These are phyloP conservation scores for Heliconius erato DNA, from an alignment of 2,888 invertebrate genomes.

Conservation along the genomic window DNA sequence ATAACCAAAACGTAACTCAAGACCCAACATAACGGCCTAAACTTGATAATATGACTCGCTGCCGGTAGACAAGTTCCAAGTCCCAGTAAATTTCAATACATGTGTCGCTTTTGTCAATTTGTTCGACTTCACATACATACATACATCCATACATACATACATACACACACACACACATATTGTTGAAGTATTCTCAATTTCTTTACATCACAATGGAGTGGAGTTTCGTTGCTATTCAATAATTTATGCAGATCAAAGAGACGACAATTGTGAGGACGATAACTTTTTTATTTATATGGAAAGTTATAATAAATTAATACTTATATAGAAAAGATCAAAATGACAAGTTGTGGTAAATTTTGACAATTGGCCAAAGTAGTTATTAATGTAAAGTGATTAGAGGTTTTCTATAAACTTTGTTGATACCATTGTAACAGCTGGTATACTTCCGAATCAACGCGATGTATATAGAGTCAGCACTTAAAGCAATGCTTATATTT, in stretches of 20 bases:
- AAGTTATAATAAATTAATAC: not conserved
- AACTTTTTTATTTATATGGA: constrained; percentile 17
- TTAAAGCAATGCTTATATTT: too few relatives aligned
- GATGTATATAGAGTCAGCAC: too few relatives aligned
- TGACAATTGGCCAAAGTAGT: not conserved
- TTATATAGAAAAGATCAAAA: not conserved
- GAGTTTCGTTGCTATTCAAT: constrained; percentile 1
- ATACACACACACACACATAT: not conserved
- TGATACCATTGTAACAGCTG: too few relatives aligned
- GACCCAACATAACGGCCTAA: not conserved
- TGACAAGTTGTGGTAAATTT: not conserved
- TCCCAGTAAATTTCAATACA: constrained; percentile 34
- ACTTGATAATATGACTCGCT: constrained; percentile 5
- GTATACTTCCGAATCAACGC: too few relatives aligned
- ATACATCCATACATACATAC: not conserved
- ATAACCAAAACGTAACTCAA: not conserved
- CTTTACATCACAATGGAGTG: constrained; percentile 1
- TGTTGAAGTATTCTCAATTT: constrained; percentile 5
- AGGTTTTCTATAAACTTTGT: too few relatives aligned
- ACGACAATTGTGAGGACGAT: not conserved
- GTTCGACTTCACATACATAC: not conserved
- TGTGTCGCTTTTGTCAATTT: constrained; percentile 33
- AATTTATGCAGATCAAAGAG: constrained; percentile 17
- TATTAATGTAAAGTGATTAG: not conserved
- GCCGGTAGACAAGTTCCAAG: constrained; percentile 25